phyloP scores from a whole-genome alignment of 1,140 invertebrate genomes.

The Andricus grossulariae region DNA sequence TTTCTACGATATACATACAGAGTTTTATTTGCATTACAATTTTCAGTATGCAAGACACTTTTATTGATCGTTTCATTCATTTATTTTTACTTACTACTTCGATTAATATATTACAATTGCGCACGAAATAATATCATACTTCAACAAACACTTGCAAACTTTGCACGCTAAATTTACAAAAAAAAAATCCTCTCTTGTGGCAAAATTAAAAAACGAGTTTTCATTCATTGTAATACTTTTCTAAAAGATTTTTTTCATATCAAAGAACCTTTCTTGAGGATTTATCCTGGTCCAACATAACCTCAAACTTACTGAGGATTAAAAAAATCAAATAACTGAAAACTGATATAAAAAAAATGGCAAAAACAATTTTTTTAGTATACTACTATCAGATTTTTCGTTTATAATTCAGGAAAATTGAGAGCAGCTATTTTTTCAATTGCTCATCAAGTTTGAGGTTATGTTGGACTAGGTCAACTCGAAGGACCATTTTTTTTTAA shows the following conservation, averaged over 20 bases:
- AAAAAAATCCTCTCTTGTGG: background rate
- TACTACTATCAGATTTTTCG: no score
- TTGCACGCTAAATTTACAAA: background rate
- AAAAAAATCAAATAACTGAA: no score
- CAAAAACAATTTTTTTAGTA: no score
- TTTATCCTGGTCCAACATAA: no score
- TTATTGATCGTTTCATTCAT: slow-evolving; percentile 10
- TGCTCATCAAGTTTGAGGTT: no score
- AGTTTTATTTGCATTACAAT: background rate
- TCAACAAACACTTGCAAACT: background rate
- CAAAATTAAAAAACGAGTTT: background rate
- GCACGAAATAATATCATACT: slow-evolving; percentile 1
- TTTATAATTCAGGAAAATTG: no score
- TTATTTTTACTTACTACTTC: background rate
- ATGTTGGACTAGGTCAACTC: no score
- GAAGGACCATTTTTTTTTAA: background rate
- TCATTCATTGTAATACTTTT: no score
- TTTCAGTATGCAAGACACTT: slow-evolving; percentile 2
- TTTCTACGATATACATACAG: slow-evolving; percentile 17
- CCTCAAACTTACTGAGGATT: no score
- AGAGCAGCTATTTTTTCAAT: no score
- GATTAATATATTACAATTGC: slow-evolving; percentile 16
- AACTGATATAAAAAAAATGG: no score
- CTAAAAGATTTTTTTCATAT: background rate
- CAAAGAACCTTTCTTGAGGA: no score